A percentile compares a stretch with the other conserved stretches of the same genome.
Evolutionary conservation across 2,113 vertebrate species (phyloP).

Genomic region (Catharus minimus): DNA sequence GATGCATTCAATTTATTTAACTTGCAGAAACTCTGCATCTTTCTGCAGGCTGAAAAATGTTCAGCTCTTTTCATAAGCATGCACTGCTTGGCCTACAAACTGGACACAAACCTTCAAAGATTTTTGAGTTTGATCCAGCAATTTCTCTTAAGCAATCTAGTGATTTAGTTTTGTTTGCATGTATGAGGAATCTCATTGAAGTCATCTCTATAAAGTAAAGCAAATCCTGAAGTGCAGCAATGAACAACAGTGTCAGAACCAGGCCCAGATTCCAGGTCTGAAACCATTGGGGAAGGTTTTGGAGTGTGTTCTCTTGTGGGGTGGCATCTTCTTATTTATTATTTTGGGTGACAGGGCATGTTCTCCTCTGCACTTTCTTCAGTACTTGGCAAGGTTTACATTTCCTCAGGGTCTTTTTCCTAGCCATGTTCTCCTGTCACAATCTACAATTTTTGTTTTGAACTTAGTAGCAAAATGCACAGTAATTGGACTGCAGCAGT

Average conservation of each 20-base stretch:
- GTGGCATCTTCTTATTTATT: background rate
- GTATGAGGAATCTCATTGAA: background rate
- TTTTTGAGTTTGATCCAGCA: background rate
- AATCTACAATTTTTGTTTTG: conserved; percentile 9
- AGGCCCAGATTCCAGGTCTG: background rate
- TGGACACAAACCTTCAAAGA: background rate
- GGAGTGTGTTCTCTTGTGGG: background rate
- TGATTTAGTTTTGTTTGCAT: background rate
- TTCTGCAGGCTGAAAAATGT: background rate
- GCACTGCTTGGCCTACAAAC: background rate
- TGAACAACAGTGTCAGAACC: background rate
- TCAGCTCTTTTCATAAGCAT: background rate
- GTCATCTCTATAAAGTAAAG: background rate
- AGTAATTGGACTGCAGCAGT: conserved; percentile 1
- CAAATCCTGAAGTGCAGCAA: background rate
- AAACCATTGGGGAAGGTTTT: background rate
- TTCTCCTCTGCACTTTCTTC: background rate
- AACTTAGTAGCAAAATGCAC: background rate
- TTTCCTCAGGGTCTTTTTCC: background rate
- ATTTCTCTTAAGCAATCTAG: background rate
- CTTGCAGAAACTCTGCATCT: background rate
- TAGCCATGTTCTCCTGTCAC: conserved; percentile 8
- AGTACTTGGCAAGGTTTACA: background rate
- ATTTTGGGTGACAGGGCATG: background rate
- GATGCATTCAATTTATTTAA: background rate